Evolutionary conservation across 2,888 invertebrate genomes (phyloP), one percentile per base, ranked within the genome.

Genomic region (Acleris laterana): DNA sequence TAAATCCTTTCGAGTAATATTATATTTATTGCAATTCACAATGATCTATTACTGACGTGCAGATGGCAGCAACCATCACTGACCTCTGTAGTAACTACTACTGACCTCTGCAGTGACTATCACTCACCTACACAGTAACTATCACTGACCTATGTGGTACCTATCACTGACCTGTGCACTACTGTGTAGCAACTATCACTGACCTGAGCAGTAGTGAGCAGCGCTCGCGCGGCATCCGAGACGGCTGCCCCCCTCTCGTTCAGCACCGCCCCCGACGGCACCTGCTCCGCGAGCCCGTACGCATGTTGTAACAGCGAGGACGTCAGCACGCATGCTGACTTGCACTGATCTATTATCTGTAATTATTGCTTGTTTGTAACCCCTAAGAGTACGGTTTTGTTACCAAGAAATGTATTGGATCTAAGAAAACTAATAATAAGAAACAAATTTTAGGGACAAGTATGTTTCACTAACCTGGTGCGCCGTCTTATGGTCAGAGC

Each of bases 201-300:
- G 62, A 81, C 82, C 77, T 81, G 78, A 0, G 77, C 76, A 32
- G 72, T 74, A 19, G 72, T 71, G 1, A 77, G 69, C 3, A 81
- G 67, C 3, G 70, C 63, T 11, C 76, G 72, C 0, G 79, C 75
- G 13, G 77, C 74, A 53, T 77, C 77, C 5, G 73, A 75, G 2
- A 76, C 70, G 1, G 32, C 68, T 0, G 74, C 66, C 0, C 77
- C 77, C 5, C 52, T 60, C 1, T 19, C 17, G 17, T 73, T 72
- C 19, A 80, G 69, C 4, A 48, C 22, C 28, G 57, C 13, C 57
- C 49, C 16, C 0, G 66, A 63, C 1, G 69, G 17, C 66, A 0
- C 61, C 62, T 44, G 64, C 11, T 63, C 63, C 16, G 74, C 72
- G n/a, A 79, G 65, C 16, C 72, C 73, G 1, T 76, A 73, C 44